Evolutionary conservation across 2,113 vertebrate species (phyloP), one percentile per base, ranked within the genome.

Genomic region (Neofelis nebulosa): DNA sequence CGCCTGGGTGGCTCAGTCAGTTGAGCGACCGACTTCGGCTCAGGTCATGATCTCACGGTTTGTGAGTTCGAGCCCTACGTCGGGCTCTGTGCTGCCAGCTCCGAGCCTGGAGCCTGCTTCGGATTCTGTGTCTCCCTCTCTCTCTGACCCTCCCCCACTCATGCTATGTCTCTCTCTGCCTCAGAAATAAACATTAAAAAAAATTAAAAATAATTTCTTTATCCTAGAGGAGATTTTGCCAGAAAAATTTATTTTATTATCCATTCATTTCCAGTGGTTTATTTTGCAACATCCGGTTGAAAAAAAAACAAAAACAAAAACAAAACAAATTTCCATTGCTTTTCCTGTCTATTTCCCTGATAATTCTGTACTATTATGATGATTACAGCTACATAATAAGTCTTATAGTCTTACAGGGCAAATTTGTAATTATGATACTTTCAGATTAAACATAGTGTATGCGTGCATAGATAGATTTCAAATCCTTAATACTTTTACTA

Each of bases 41-140:
- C 8, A 45, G 45, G 8, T 45, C 45, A 45, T 45, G 45, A 45
- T 45, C 45, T 45, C 45, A 8, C 7, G 0, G 45, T 45, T 1
- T 1, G 7, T 45, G 45, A 0, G 45, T 45, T 45, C 0, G 45
- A 45, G 45, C 8, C 45, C 45, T 1, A 8, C 1, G 45, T 9
- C 8, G 45, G 45, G 45, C 7, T 45, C 45, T 45, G 45, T 9
- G 45, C 45, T 45, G 45, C 1, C 45, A 45, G 7, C 45, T 45
- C 45, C 8, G 45, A 45, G 45, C 45, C 8, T 45, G 45, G 45
- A 45, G 45, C 45, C 1, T 45, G 45, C 45, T 45, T 45, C 45
- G 8, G 45, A 9, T 45, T 45, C 45, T 45, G 45, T 45, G 45
- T 45, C 45, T 45, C 45, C 45, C 45, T 9, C 45, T 45, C 45